A percentile compares a stretch with the other conserved stretches of the same genome.
These are phyloP conservation scores for Streptopelia turtur DNA, from an alignment of 2,797 vertebrate genomes.

Conservation along the genomic window DNA sequence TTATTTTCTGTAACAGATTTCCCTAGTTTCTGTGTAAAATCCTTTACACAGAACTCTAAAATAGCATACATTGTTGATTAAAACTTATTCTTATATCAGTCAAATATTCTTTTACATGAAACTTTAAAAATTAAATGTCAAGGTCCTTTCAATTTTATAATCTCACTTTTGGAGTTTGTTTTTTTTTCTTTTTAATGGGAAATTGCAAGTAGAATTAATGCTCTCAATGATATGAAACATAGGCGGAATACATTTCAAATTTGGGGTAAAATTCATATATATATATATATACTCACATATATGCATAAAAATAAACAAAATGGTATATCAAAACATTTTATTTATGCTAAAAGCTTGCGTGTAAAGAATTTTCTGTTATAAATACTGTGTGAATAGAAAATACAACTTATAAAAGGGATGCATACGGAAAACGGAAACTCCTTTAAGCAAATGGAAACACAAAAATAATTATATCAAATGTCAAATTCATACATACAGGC, in stretches of 20 bases:
- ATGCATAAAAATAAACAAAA: not conserved
- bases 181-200: not conserved
- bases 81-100: not conserved
- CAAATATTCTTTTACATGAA: not conserved
- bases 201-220: not conserved
- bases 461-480: not conserved
- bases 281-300: not conserved
- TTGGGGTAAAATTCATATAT: not conserved
- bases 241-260: not conserved
- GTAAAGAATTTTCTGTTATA: not conserved
- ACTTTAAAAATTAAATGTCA: not conserved
- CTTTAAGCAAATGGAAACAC: not conserved
- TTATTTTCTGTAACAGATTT: not conserved
- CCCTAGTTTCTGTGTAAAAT: not conserved
- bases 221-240: not conserved
- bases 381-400: not conserved
- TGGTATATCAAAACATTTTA: rapidly evolving
- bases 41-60: not conserved
- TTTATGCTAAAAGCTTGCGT: not conserved
- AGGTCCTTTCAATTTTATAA: not conserved
- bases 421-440: not conserved
- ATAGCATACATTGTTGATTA: not conserved
- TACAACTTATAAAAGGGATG: not conserved
- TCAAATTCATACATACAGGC: rapidly evolving
- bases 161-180: not conserved